Evolutionary conservation across 2,888 invertebrate species (phyloP).

Genomic region (Corbicula japonica): DNA sequence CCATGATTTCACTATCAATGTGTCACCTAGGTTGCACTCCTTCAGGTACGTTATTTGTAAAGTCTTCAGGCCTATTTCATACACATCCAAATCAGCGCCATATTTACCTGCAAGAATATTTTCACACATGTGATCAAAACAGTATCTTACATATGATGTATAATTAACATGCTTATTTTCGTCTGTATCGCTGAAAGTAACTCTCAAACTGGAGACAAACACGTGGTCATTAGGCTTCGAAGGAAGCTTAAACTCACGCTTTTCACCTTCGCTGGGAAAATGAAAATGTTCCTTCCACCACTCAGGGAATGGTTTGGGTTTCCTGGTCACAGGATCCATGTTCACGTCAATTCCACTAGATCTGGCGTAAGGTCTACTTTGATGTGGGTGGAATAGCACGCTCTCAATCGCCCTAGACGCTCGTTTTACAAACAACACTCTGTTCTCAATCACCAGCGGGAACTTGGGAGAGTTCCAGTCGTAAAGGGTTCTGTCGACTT

Average conservation of each 20-base stretch:
- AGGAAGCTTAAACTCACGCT: slow-evolving; percentile 31
- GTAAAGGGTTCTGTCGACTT: slow-evolving; percentile 42
- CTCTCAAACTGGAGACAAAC: slow-evolving; percentile 18
- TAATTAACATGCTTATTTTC: slow-evolving; percentile 51
- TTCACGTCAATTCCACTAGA: slow-evolving; percentile 31
- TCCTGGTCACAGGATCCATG: slow-evolving; percentile 44
- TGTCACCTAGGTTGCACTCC: slow-evolving; percentile 46
- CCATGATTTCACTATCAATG: slow-evolving; percentile 47
- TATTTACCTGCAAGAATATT: slow-evolving; percentile 31
- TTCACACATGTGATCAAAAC: slow-evolving; percentile 45
- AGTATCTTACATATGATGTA: slow-evolving; percentile 31
- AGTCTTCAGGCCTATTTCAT: slow-evolving; percentile 37
- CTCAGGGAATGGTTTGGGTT: slow-evolving; percentile 44
- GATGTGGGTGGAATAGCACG: slow-evolving; percentile 34
- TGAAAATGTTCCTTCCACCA: slow-evolving; percentile 37
- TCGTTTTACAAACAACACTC: slow-evolving; percentile 28
- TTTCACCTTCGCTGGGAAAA: slow-evolving; percentile 28
- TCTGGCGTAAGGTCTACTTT: slow-evolving; percentile 30
- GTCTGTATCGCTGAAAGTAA: slow-evolving; percentile 49
- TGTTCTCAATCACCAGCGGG: slow-evolving; percentile 36
- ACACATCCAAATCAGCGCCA: slow-evolving; percentile 14
- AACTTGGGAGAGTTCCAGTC: slow-evolving; percentile 32
- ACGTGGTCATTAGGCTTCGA: slow-evolving; percentile 12
- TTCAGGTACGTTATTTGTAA: slow-evolving; percentile 45
- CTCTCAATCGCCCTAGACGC: slow-evolving; percentile 21